Evolutionary conservation across 2,888 invertebrate species (phyloP).

Genomic region (Stegana nigrithorax): DNA sequence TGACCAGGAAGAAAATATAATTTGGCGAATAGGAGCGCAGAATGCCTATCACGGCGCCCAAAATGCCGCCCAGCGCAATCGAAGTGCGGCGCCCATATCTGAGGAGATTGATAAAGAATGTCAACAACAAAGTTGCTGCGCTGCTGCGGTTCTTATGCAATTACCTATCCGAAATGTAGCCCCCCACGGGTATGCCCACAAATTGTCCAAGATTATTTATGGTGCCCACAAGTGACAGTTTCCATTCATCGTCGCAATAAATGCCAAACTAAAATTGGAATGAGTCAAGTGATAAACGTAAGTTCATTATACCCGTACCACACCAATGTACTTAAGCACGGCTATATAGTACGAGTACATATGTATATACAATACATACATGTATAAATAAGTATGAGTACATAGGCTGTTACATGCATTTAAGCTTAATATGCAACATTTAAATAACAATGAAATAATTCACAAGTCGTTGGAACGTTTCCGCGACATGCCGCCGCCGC

Average conservation of each 20-base stretch:
- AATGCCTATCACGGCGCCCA: constrained; percentile 76
- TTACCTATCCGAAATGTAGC: constrained; percentile 76
- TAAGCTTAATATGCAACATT: no score
- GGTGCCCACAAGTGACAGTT: constrained; percentile 79
- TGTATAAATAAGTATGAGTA: no score
- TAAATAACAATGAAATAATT: no score
- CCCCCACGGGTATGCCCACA: constrained; percentile 76
- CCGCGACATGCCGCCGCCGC: no score
- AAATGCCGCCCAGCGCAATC: constrained; percentile 70
- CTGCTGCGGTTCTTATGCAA: no score
- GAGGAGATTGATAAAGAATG: background rate
- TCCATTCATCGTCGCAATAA: constrained; percentile 73
- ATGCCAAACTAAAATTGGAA: constrained; percentile 54
- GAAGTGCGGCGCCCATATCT: constrained; percentile 74
- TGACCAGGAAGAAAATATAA: constrained; percentile 76
- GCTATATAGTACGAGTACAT: no score
- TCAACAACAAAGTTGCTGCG: background rate
- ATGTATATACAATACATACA: no score
- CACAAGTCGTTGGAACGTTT: no score
- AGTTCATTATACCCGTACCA: no score
- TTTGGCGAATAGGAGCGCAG: constrained; percentile 77
- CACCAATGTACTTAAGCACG: no score
- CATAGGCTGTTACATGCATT: no score
- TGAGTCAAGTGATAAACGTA: no score
- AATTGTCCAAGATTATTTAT: constrained; percentile 81